Percentiles rank a stretch among this genome's conserved stretches.
Conservation (phyloP, 2,113 vertebrate genomes). For the Xenotilapia leptura region DNA sequence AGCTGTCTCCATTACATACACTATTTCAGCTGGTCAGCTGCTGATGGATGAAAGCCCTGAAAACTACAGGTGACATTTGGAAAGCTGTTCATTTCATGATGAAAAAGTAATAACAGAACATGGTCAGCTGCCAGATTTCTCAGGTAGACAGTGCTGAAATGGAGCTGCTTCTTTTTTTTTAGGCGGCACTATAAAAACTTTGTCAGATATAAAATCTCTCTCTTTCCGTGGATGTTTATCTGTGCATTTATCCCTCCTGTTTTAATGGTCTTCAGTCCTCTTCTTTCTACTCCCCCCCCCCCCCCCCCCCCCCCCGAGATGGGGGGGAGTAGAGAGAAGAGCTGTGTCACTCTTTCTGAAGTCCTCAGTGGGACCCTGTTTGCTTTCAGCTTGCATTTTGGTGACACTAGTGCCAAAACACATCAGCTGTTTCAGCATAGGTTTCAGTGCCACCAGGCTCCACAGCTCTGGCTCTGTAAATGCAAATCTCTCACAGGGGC, state of each 20-base stretch:
- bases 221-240: not conserved
- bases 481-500: conserved; percentile 19
- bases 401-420: conserved; percentile 55
- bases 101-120: conserved; percentile 29
- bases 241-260: not conserved
- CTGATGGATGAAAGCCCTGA: conserved; percentile 20
- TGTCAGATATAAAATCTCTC: not conserved
- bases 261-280: not conserved
- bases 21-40: conserved; percentile 14
- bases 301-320: not conserved
- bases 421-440: conserved; percentile 33
- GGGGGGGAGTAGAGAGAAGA: too few relatives aligned
- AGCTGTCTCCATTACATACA: not conserved
- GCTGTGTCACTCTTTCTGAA: conserved; percentile 3
- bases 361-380: conserved; percentile 12
- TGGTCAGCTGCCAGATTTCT: conserved; percentile 3
- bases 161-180: not conserved
- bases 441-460: conserved; percentile 34
- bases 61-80: conserved; percentile 61
- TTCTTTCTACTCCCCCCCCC: not conserved
- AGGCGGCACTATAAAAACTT: not conserved
- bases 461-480: conserved; percentile 12
- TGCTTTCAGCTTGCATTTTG: conserved; percentile 42
- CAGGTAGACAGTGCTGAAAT: not conserved
- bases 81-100: conserved; percentile 29